Evolutionary conservation across 1,140 invertebrate species (phyloP), one percentile per base, ranked within the genome.

Genomic region (Drosophila rufa): DNA sequence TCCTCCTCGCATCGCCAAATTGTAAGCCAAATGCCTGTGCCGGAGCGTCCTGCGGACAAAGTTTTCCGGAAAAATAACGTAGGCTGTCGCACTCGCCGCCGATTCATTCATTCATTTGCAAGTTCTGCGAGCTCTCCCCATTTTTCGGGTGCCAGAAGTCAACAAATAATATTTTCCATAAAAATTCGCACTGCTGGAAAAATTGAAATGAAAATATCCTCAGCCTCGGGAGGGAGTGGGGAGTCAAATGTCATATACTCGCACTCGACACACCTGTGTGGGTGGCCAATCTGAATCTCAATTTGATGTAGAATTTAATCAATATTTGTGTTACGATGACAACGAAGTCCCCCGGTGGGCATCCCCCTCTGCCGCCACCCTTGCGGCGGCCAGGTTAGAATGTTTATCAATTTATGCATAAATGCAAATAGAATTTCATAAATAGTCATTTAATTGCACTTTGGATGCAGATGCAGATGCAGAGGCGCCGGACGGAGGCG

Each of bases 121-220:
- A 79, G 61, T 79, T 68, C 53, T 43, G 43, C 43, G 22, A 40
- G 30, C 43, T 38, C 38, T 43, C 38, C 47, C 42, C 51, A 33
- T 33, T 71, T 53, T 75, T 53, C 45, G 75, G 75, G 71, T 67
- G 82, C 75, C 82, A 90, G 83, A 90, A 90, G 86, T 90, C 86
- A 90, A 90, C 85, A 90, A 90, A 90, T 86, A 90, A 85, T 90
- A 80, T 91, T 90, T 90, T 90, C 68, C 79, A 91, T 85, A 84
- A 90, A 89, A 89, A 84, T 80, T 74, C 75, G 57, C 50, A 77
- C 69, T 66, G 69, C 40, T 42, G 70, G 27, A 73, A 71, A 83
- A 83, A 84, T 76, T 80, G 78, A 85, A 87, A 85, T 89, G 85
- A 90, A 90, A 89, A 89, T 90, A 90, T 79, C 19, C 64, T n/a